Evolutionary conservation across 2,888 invertebrate species (phyloP).

Genomic region (Nomada ruficornis): DNA sequence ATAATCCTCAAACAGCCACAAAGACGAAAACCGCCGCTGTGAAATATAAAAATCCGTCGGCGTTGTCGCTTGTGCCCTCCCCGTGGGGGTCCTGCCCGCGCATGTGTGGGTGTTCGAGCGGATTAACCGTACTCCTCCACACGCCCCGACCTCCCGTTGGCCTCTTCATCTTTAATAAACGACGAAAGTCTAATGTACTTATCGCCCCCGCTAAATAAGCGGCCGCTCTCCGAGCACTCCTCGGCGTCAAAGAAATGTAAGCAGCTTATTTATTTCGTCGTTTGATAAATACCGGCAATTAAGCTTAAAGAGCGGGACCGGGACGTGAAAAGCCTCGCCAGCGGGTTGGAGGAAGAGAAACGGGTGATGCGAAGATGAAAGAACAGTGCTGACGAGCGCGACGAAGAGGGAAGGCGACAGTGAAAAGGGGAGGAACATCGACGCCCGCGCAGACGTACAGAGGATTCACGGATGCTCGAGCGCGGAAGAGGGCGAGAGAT

Average conservation of each 20-base stretch:
- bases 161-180: conserved; percentile 68
- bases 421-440: background rate
- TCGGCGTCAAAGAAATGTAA: conserved; percentile 77
- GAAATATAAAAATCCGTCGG: conserved; percentile 30
- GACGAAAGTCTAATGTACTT: conserved; percentile 73
- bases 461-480: conserved; percentile 35
- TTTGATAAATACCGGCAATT: conserved; percentile 82
- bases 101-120: conserved; percentile 47
- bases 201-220: conserved; percentile 77
- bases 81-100: background rate
- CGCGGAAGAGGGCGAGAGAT: conserved; percentile 15
- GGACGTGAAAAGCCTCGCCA: conserved; percentile 31
- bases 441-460: conserved; percentile 43
- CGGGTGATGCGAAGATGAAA: background rate
- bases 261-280: conserved; percentile 81
- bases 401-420: background rate
- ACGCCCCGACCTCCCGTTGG: conserved; percentile 7
- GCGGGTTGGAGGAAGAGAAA: background rate
- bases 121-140: conserved; percentile 42
- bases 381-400: background rate
- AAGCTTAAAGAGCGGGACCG: conserved; percentile 71
- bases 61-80: background rate
- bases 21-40: conserved; percentile 24
- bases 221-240: conserved; percentile 54
- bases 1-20: conserved; percentile 37